phyloP scores from a whole-genome alignment of 2,797 vertebrate species.

The Rhyacichthys aspro region DNA sequence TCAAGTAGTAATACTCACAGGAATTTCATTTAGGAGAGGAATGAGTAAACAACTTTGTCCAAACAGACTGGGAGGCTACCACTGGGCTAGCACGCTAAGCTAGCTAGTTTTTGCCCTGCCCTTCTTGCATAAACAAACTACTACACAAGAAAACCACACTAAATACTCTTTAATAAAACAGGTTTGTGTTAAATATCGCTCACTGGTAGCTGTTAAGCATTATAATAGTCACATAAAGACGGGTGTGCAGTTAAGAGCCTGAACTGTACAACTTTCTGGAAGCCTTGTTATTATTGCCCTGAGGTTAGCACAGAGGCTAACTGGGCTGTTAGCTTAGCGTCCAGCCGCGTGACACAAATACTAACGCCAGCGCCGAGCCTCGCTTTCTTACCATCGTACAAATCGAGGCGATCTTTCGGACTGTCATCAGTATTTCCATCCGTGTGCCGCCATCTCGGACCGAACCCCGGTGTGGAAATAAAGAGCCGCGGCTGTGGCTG shows the following conservation, averaged over 20 bases:
- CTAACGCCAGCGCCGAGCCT: not conserved
- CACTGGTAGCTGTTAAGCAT: rapidly evolving
- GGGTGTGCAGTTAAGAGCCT: too few relatives aligned
- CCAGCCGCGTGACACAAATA: slow-evolving; percentile 5
- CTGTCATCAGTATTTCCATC: slow-evolving; percentile 96
- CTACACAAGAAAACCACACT: not conserved
- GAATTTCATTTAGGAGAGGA: not conserved
- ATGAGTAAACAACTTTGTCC: slow-evolving; percentile 20
- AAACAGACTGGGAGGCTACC: not conserved
- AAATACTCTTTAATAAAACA: not conserved
- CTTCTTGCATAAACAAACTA: slow-evolving; percentile 44
- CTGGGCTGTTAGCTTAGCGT: slow-evolving; percentile 49
- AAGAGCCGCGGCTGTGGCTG: slow-evolving; percentile 76
- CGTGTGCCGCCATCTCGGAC: slow-evolving; percentile 87
- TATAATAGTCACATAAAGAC: rapidly evolving
- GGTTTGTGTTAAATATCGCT: rapidly evolving
- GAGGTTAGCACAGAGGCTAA: slow-evolving; percentile 57
- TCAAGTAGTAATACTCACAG: not conserved
- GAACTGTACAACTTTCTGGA: slow-evolving; percentile 47
- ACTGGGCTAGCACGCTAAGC: slow-evolving; percentile 40
- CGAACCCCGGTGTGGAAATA: slow-evolving; percentile 80
- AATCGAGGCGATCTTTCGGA: slow-evolving; percentile 96
- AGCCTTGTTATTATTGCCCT: slow-evolving; percentile 39
- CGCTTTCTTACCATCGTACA: slow-evolving; percentile 90
- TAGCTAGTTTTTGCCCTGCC: slow-evolving; percentile 38